Conservation (phyloP, 2,888 invertebrate genomes). For the Eudasyphora cyanicolor region DNA sequence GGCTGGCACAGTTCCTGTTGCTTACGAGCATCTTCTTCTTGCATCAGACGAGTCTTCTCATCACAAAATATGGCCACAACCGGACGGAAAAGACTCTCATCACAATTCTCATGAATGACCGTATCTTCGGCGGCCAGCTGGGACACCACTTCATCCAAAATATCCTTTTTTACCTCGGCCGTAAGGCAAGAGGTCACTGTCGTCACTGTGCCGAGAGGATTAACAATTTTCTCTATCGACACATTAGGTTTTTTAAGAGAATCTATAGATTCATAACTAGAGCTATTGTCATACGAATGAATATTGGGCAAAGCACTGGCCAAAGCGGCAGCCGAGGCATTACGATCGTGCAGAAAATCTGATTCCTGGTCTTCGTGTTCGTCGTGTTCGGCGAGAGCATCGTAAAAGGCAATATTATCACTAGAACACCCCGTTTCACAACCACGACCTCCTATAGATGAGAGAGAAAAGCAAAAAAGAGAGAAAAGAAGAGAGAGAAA, state of each 20-base stretch:
- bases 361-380: constrained; percentile 66
- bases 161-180: constrained; percentile 74
- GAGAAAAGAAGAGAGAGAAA: constrained; percentile 72
- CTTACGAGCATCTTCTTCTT: constrained; percentile 66
- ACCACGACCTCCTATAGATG: constrained; percentile 68
- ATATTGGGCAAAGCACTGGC: constrained; percentile 74
- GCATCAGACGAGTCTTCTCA: constrained; percentile 74
- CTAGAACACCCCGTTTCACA: constrained; percentile 69
- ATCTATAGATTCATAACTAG: constrained; percentile 67
- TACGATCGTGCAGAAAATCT: constrained; percentile 38
- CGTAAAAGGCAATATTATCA: constrained; percentile 74
- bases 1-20: constrained; percentile 69
- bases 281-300: constrained; percentile 70
- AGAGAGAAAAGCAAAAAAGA: constrained; percentile 69
- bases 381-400: constrained; percentile 74
- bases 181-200: constrained; percentile 78
- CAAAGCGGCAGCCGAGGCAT: constrained; percentile 66
- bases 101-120: constrained; percentile 83
- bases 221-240: constrained; percentile 83
- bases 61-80: constrained; percentile 81
- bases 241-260: constrained; percentile 54
- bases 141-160: constrained; percentile 75
- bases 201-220: constrained; percentile 87
- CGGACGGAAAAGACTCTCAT: constrained; percentile 86
- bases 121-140: constrained; percentile 75